These are phyloP conservation scores for Ptychobarbus kaznakovi DNA, from an alignment of 2,797 vertebrate genomes.

Conservation along the genomic window DNA sequence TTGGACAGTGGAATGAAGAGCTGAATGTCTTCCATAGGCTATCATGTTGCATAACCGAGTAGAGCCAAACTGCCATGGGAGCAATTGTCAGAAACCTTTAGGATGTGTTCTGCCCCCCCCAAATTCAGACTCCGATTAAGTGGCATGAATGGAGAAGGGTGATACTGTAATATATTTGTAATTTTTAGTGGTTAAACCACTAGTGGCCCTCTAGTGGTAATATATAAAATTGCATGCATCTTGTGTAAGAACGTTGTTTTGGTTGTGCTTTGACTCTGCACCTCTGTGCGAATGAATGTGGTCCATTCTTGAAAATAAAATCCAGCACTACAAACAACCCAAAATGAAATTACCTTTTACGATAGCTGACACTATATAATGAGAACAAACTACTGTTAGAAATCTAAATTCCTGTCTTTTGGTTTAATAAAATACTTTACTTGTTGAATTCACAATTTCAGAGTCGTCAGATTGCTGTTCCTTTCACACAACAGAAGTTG, in stretches of 20 bases:
- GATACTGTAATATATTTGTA: neutral
- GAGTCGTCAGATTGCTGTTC: too few species aligned
- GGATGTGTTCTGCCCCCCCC: neutral
- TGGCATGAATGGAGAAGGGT: slow-evolving; percentile 1
- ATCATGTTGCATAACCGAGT: slow-evolving; percentile 50
- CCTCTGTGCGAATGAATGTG: too few species aligned
- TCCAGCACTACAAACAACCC: neutral
- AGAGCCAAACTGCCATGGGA: slow-evolving; percentile 29
- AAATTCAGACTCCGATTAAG: slow-evolving; percentile 1
- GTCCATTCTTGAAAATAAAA: neutral
- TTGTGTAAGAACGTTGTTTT: neutral
- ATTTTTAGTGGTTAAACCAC: neutral
- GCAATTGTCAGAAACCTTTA: slow-evolving; percentile 31
- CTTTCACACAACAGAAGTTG: neutral
- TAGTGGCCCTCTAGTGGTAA: neutral
- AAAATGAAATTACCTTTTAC: neutral
- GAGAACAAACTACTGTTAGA: neutral
- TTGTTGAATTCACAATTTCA: neutral
- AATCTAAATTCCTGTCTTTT: neutral
- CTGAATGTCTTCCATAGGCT: slow-evolving; percentile 31
- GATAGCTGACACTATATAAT: neutral
- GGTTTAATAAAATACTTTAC: neutral
- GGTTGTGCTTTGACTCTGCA: neutral
- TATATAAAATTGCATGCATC: neutral
- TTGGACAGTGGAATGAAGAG: slow-evolving; percentile 30